Evolutionary conservation across 1,140 invertebrate species (phyloP).

Genomic region (Lasioglossum albipes): DNA sequence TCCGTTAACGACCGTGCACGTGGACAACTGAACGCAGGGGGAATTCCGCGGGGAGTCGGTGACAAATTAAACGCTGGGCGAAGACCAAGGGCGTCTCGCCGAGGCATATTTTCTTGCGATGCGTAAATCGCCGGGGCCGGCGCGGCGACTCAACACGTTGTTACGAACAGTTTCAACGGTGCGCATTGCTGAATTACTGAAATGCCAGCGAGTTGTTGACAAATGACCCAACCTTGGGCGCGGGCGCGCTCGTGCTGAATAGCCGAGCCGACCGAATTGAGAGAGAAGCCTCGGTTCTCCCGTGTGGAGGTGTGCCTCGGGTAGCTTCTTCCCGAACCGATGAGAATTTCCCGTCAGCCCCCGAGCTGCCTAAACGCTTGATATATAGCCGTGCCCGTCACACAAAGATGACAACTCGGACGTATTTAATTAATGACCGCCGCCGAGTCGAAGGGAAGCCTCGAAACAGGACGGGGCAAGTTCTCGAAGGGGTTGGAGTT

Average conservation of each 20-base stretch:
- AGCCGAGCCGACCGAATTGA: neutral
- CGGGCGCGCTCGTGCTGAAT: neutral
- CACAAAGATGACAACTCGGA: constrained; percentile 52
- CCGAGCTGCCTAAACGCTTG: constrained; percentile 1
- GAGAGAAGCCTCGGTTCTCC: neutral
- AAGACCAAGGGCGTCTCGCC: neutral
- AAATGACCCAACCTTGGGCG: neutral
- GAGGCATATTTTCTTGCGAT: constrained; percentile 30
- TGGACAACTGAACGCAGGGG: neutral
- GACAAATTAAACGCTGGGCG: constrained; percentile 24
- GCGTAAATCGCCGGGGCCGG: constrained; percentile 9
- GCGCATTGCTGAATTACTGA: constrained; percentile 9
- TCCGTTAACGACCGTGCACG: no score
- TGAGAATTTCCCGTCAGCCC: neutral
- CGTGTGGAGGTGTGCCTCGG: no score
- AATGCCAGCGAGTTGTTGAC: constrained; percentile 18
- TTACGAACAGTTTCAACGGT: constrained; percentile 12
- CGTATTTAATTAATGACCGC: constrained; percentile 60
- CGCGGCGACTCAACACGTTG: constrained; percentile 10
- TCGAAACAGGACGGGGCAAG: neutral
- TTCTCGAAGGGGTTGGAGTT: constrained; percentile 25
- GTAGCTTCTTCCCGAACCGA: neutral
- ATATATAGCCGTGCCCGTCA: constrained; percentile 24
- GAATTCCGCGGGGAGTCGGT: constrained; percentile 10
- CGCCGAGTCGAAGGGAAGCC: constrained; percentile 20